A percentile compares a stretch with the other conserved stretches of the same genome.
Conservation (phyloP, 2,797 vertebrate genomes). For the Macroramphosus scolopax region DNA sequence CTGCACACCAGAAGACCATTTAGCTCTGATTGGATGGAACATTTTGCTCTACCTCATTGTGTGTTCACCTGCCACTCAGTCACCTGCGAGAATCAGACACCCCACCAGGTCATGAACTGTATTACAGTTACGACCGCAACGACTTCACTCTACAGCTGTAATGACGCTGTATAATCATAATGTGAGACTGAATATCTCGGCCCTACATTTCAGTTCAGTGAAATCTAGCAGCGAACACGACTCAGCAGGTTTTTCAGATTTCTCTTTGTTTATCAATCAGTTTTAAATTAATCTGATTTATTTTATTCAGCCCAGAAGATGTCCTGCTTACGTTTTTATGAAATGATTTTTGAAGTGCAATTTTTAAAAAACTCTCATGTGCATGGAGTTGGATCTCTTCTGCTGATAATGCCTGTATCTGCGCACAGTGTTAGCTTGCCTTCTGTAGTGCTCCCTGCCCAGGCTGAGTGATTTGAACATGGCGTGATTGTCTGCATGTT, state of each 20-base stretch:
- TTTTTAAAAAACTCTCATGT: constrained; percentile 37
- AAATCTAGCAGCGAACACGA: too few species aligned
- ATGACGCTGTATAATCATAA: too few species aligned
- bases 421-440: constrained; percentile 39
- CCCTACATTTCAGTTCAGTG: constrained; percentile 34
- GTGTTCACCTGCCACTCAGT: constrained; percentile 60
- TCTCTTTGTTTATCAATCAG: constrained; percentile 20
- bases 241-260: too few species aligned
- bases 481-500: constrained; percentile 56
- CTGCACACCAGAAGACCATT: constrained; percentile 13
- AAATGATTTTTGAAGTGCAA: constrained; percentile 62
- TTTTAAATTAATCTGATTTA: constrained; percentile 32
- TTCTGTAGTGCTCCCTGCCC: constrained; percentile 45
- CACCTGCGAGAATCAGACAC: constrained; percentile 30
- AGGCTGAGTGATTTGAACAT: constrained; percentile 38
- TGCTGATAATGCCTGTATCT: constrained; percentile 60
- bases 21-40: constrained; percentile 53
- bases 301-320: constrained; percentile 8
- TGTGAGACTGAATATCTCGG: constrained; percentile 18
- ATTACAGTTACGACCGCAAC: constrained; percentile 15
- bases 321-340: constrained; percentile 7
- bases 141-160: too few species aligned
- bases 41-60: constrained; percentile 74
- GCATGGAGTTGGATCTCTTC: constrained; percentile 53
- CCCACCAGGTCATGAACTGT: constrained; percentile 4